Evolutionary conservation across 2,113 vertebrate genomes (phyloP).

Genomic region (Notothenia coriiceps): DNA sequence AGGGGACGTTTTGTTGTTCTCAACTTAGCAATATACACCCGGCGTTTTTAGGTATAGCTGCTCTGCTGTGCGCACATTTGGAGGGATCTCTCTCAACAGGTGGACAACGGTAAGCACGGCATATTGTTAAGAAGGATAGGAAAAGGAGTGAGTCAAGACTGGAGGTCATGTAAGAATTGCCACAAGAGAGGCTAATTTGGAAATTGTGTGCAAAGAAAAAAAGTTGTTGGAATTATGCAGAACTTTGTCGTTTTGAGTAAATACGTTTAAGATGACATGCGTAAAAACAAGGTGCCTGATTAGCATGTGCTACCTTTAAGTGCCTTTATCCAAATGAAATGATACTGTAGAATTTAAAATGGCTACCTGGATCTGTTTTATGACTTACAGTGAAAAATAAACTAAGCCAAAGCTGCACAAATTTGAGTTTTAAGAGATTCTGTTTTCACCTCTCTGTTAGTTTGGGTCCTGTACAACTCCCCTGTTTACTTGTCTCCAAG

Average conservation of each 20-base stretch:
- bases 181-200: conserved; percentile 19
- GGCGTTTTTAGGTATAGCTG: not conserved
- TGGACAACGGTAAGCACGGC: conserved; percentile 89
- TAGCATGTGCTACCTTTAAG: too few species aligned
- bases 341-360: conserved; percentile 35
- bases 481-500: conserved; percentile 44
- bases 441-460: conserved; percentile 25
- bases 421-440: conserved; percentile 43
- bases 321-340: conserved; percentile 16
- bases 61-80: conserved; percentile 53
- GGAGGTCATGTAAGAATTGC: conserved; percentile 11
- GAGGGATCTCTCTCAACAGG: conserved; percentile 89
- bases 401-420: conserved; percentile 20
- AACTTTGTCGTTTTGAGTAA: not conserved
- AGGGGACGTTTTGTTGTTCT: conserved; percentile 87
- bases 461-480: conserved; percentile 40
- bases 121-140: conserved; percentile 12
- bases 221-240: not conserved
- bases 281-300: conserved; percentile 6
- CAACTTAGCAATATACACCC: conserved; percentile 73
- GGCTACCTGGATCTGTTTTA: conserved; percentile 40
- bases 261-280: not conserved
- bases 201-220: conserved; percentile 8
- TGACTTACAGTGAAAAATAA: conserved; percentile 35
- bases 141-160: not conserved